Base-by-base conservation (phyloP, 1,140 invertebrate species). In the Arion vulgaris region DNA sequence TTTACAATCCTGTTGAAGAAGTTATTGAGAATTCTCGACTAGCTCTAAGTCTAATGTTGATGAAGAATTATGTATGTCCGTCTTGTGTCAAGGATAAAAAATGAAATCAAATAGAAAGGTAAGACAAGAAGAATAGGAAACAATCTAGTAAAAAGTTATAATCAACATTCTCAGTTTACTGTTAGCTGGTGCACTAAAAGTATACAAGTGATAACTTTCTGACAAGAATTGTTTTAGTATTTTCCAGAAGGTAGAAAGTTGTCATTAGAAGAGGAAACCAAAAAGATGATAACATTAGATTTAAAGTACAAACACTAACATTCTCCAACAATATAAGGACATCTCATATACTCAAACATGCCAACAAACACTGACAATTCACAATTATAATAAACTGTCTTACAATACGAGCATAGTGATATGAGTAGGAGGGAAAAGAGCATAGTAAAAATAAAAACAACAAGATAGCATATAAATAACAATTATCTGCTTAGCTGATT, bases 81-180 rank as follows among this genome's bases (percentile, higher is more conserved):
- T 72, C 71, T 72, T 41, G 26, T 72, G 71, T 72, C 71, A 72
- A 72, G 28, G n/a, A 23, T 26, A 7, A 26, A 38, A 45, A 41
- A 23, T 26, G 5, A 26, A 38, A 45, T 19, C 4, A 72, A 39
- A 13, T 5, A 41, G 23, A 41, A 26, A 41, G 26, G 36, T 19
- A 39, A 71, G 36, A 26, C 39, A n/a, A 38, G 19, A 32, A 66
- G 28, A 34, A 66, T 32, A 34, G 28, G 32, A 62, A n/a, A n/a
- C n/a, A n/a, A n/a, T n/a, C n/a, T n/a, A n/a, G n/a, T n/a, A n/a
- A 57, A 11, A 57, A 19, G 51, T 11, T 26, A 57, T 4, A 57
- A 23, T 45, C 7, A 66, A 28, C 28, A 17, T 32, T 66, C 7
- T 66, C 62, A 5, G 62, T 28, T n/a, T n/a, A n/a, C n/a, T n/a